Conservation (phyloP, 1,140 invertebrate species). For the Leptonema lineaticorne region DNA sequence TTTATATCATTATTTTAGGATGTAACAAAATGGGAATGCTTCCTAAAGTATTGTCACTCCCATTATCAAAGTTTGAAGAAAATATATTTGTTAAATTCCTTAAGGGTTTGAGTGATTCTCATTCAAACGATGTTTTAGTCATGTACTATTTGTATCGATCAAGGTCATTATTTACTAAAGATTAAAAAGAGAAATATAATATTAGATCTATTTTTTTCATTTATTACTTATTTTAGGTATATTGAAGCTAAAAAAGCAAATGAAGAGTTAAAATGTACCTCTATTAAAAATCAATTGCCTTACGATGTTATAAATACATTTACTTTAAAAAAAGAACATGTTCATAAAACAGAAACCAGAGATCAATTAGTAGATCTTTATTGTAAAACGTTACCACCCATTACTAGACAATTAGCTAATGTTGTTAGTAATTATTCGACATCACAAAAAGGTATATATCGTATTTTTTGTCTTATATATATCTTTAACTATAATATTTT, state of each 20-base stretch:
- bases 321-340: constrained; percentile 43
- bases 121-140: constrained; percentile 51
- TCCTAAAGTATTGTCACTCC: constrained; percentile 48
- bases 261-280: constrained; percentile 43
- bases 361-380: constrained; percentile 48
- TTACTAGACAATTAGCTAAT: constrained; percentile 44
- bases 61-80: constrained; percentile 49
- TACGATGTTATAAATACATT: constrained; percentile 43
- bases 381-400: constrained; percentile 44
- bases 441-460: constrained; percentile 33
- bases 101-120: constrained; percentile 48
- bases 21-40: constrained; percentile 51
- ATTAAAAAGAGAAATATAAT: neutral
- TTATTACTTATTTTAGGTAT: constrained; percentile 44
- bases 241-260: constrained; percentile 52
- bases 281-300: constrained; percentile 40
- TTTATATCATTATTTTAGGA: constrained; percentile 42
- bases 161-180: constrained; percentile 43
- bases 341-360: constrained; percentile 44
- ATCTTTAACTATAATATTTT: no score
- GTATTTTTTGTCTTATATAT: no score
- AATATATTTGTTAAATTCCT: constrained; percentile 51
- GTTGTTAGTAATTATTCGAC: constrained; percentile 32
- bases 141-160: constrained; percentile 54
- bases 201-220: constrained; percentile 13